phyloP scores from a whole-genome alignment of 2,888 invertebrate species.

The Lottia scabra region DNA sequence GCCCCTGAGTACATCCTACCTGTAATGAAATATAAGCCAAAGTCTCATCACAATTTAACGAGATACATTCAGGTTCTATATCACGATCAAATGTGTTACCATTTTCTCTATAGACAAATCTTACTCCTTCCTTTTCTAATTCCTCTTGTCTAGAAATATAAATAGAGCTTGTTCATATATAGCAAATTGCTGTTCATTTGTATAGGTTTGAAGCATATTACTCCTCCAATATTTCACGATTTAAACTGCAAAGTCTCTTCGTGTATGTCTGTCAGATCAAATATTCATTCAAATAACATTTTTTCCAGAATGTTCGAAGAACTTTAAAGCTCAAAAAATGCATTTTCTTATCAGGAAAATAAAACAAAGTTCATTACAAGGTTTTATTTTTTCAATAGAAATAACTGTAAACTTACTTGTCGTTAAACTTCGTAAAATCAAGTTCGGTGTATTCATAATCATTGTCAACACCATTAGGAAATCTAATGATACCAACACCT shows the following conservation, averaged over 20 bases:
- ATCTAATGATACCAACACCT: conserved; percentile 29
- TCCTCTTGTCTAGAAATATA: not conserved
- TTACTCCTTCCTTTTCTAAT: conserved; percentile 17
- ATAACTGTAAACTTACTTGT: conserved; percentile 12
- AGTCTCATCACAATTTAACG: conserved; percentile 24
- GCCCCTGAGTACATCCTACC: conserved; percentile 17
- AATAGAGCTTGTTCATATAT: not conserved
- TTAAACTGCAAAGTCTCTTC: too few species aligned
- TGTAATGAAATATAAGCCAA: conserved; percentile 29
- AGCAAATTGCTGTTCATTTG: not conserved
- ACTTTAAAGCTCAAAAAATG: too few species aligned
- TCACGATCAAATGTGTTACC: conserved; percentile 29
- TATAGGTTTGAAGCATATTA: too few species aligned
- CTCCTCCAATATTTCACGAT: too few species aligned
- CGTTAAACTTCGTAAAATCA: conserved; percentile 29
- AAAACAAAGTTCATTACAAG: too few species aligned
- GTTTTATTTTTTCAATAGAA: too few species aligned
- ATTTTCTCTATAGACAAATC: conserved; percentile 24
- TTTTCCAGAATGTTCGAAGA: too few species aligned
- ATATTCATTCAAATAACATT: too few species aligned
- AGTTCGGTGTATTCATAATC: conserved; percentile 8
- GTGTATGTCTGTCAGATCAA: too few species aligned
- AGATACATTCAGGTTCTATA: conserved; percentile 34
- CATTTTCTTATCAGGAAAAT: too few species aligned
- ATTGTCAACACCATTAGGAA: conserved; percentile 20